These are phyloP conservation scores for Propithecus deckenii DNA, from an alignment of 2,797 vertebrate genomes.

Conservation along the genomic window DNA sequence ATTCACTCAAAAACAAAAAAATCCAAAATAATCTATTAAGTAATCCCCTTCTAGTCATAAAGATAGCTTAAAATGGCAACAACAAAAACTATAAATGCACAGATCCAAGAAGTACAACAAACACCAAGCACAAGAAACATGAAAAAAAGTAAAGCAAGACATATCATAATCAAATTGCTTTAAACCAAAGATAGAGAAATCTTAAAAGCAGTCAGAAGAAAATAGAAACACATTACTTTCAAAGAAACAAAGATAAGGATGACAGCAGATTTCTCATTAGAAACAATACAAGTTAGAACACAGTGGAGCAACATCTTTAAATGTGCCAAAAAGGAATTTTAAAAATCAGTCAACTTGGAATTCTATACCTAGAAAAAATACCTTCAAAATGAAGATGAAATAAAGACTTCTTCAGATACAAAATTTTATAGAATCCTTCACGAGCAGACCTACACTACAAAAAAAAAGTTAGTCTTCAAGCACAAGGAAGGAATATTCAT, in stretches of 20 bases:
- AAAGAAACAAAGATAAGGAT: background rate
- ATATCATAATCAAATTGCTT: background rate
- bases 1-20: background rate
- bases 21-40: background rate
- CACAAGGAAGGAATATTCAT: background rate
- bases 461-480: background rate
- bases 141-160: background rate
- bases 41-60: background rate
- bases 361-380: background rate
- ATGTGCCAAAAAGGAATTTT: background rate
- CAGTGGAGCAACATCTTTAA: background rate
- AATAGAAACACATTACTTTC: background rate
- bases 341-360: background rate
- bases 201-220: background rate
- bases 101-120: background rate
- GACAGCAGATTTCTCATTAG: background rate
- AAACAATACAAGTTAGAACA: background rate
- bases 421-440: background rate
- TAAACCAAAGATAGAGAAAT: background rate
- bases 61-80: background rate
- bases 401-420: background rate
- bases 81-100: background rate
- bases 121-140: background rate
- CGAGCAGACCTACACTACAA: background rate
- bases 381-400: conserved; percentile 3